Base-by-base conservation (phyloP, 2,888 invertebrate genomes). In the Melanargia galathea region DNA sequence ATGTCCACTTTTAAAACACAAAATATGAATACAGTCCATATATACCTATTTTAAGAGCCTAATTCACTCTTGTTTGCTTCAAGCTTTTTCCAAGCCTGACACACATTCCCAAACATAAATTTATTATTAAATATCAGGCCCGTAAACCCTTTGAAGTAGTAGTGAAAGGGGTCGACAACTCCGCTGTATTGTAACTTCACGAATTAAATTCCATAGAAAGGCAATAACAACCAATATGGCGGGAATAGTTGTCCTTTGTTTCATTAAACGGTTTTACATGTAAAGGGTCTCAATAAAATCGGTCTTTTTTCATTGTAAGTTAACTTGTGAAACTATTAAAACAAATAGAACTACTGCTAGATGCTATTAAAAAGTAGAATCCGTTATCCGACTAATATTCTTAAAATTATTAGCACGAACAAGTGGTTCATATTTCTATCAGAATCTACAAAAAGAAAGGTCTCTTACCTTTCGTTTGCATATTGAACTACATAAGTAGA, bases 131-230 rank as follows among this genome's bases (percentile, higher is more conserved):
- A 84, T 84, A 84, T 82, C 77, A 74, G 70, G 66, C 70, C 65
- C 66, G 58, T 61, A 71, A 73, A 73, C 78, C 79, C 82, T 86
- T 84, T 86, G 83, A 84, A 82, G 83, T 83, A 72, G 71, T 75
- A 75, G 73, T 72, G 71, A 76, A 79, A 82, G 84, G 83, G 84
- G 83, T 82, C 77, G 78, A 74, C 81, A 78, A 76, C 74, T 79
- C 64, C 67, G 63, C 69, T 78, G 79, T 76, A 83, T 82, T 81
- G 83, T 82, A 83, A 83, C 79, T 83, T 80, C 74, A 75, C 73
- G 78, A 82, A 85, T 84, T 80, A 85, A 84, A 84, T 84, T 84
- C 83, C 82, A 73, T 72, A 74, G 73, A 65, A 70, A 74, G 80
- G 75, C 70, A 66, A 73, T 64, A 69, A 71, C 62, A 64, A 65